Conservation (phyloP, 2,888 invertebrate genomes). For the Mythimna loreyi region DNA sequence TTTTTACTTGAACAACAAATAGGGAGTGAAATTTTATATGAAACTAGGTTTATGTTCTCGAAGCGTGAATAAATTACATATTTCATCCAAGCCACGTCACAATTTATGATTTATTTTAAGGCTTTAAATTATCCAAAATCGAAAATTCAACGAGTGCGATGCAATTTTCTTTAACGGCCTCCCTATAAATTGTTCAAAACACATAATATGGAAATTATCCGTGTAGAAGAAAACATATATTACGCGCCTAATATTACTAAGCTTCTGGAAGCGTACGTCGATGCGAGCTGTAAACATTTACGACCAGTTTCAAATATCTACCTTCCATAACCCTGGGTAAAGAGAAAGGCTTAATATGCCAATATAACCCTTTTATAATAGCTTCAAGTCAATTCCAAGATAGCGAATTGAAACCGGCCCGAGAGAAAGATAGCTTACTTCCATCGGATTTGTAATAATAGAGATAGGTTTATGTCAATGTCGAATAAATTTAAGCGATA, state of each 20-base stretch:
- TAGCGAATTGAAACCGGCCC: conserved; percentile 84
- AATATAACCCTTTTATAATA: conserved; percentile 57
- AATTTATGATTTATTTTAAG: conserved; percentile 11
- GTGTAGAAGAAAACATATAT: conserved; percentile 89
- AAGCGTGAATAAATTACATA: not conserved
- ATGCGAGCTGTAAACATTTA: conserved; percentile 88
- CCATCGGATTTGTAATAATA: conserved; percentile 77
- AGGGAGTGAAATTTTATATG: conserved; percentile 62
- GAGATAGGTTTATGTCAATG: conserved; percentile 50
- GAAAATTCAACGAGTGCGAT: conserved; percentile 13
- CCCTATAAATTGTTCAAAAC: conserved; percentile 80
- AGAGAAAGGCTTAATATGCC: conserved; percentile 59
- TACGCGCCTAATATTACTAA: conserved; percentile 90
- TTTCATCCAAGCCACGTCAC: not conserved
- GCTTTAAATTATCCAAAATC: not conserved
- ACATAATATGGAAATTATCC: conserved; percentile 78
- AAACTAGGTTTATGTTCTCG: not conserved
- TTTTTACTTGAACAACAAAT: conserved; percentile 76
- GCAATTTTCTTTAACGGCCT: conserved; percentile 54
- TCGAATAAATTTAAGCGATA: conserved; percentile 74
- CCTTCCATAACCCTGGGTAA: conserved; percentile 68
- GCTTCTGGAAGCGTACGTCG: conserved; percentile 89
- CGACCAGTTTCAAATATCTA: conserved; percentile 87
- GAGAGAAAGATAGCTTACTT: conserved; percentile 80
- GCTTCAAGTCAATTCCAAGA: conserved; percentile 65